A percentile compares a stretch with the other conserved stretches of the same genome.
Conservation (phyloP, 2,888 invertebrate species). For the Cryptus viduatorius region DNA sequence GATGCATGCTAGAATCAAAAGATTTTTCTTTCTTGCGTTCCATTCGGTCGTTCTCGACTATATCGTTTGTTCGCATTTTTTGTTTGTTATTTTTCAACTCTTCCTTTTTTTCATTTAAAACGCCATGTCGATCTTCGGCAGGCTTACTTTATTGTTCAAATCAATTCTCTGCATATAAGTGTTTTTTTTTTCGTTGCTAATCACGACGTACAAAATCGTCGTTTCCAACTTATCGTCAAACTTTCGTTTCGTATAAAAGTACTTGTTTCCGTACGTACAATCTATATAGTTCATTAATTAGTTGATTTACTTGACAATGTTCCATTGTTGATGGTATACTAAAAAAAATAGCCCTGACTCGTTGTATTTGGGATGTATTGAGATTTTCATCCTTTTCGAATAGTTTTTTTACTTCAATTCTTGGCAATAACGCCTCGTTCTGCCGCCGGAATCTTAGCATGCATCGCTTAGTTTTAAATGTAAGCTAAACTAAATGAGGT, state of each 20-base stretch:
- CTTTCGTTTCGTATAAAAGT: constrained; percentile 44
- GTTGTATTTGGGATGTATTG: constrained; percentile 29
- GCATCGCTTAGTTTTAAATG: constrained; percentile 31
- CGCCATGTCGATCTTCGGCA: constrained; percentile 61
- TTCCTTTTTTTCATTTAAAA: constrained; percentile 46
- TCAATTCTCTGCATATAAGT: constrained; percentile 35
- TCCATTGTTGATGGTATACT: constrained; percentile 7
- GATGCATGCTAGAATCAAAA: constrained; percentile 75
- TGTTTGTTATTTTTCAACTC: constrained; percentile 41
- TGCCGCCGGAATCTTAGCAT: constrained; percentile 49
- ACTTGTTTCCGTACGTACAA: constrained; percentile 43
- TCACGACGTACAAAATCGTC: constrained; percentile 43
- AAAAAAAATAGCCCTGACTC: constrained; percentile 43
- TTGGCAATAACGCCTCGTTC: constrained; percentile 25
- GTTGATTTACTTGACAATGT: constrained; percentile 37
- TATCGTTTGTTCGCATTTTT: constrained; percentile 42
- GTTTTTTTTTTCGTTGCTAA: constrained; percentile 23
- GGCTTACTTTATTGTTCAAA: constrained; percentile 69
- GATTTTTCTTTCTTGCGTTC: constrained; percentile 58
- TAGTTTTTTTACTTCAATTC: constrained; percentile 8
- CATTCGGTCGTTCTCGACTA: constrained; percentile 47
- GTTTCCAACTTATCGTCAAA: constrained; percentile 33
- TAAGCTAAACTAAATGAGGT: not conserved
- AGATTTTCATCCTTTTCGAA: constrained; percentile 29
- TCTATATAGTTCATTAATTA: constrained; percentile 39